Evolutionary conservation across 2,888 invertebrate genomes (phyloP).

Genomic region (Drosophila acutilabella): DNA sequence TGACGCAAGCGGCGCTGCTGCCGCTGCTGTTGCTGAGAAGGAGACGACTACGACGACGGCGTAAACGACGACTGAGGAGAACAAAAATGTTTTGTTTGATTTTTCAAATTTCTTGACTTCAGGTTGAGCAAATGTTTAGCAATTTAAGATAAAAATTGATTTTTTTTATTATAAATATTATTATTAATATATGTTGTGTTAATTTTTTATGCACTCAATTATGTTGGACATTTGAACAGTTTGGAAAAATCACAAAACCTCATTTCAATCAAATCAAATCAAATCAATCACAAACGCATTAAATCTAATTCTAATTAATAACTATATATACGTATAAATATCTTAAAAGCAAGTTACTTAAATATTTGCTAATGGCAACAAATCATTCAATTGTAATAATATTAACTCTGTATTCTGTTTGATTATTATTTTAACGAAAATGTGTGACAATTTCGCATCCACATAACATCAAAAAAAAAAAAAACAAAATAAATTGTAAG

Average conservation of each 20-base stretch:
- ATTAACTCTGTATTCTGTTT: slow-evolving; percentile 12
- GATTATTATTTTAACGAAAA: slow-evolving; percentile 21
- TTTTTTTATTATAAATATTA: slow-evolving; percentile 16
- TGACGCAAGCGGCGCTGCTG: slow-evolving; percentile 70
- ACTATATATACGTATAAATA: slow-evolving; percentile 4
- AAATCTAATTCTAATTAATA: slow-evolving; percentile 28
- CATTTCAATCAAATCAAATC: slow-evolving; percentile 19
- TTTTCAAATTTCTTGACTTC: slow-evolving; percentile 19
- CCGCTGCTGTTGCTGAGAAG: slow-evolving; percentile 57
- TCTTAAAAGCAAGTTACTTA: slow-evolving; percentile 60
- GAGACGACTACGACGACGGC: background rate
- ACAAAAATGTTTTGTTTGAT: slow-evolving; percentile 29
- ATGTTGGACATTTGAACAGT: slow-evolving; percentile 23
- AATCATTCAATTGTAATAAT: slow-evolving; percentile 31
- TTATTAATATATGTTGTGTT: slow-evolving; percentile 44
- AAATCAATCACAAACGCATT: slow-evolving; percentile 8
- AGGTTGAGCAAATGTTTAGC: slow-evolving; percentile 14
- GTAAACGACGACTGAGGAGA: background rate
- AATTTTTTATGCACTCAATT: slow-evolving; percentile 21
- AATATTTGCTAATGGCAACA: slow-evolving; percentile 29
- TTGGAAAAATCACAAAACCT: slow-evolving; percentile 18
- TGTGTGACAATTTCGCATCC: slow-evolving; percentile 19
- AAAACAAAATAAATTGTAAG: slow-evolving; percentile 49
- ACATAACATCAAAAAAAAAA: slow-evolving; percentile 20
- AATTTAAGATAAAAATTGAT: slow-evolving; percentile 5